Evolutionary conservation across 2,888 invertebrate species (phyloP).

Genomic region (Drosophila lacicola): DNA sequence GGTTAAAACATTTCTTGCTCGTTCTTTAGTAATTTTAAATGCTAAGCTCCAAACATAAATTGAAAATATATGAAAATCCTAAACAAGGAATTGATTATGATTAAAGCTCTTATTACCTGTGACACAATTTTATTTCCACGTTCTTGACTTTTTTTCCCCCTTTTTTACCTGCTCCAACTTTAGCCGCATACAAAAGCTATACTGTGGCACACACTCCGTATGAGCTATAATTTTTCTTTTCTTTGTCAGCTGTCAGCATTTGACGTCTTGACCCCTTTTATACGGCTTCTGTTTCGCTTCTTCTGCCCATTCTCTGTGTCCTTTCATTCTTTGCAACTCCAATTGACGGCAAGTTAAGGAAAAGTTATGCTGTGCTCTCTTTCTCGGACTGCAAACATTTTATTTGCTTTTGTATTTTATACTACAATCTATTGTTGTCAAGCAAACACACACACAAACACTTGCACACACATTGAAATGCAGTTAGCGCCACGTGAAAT

Average conservation of each 20-base stretch:
- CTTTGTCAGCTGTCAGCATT: constrained; percentile 26
- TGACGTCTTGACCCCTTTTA: constrained; percentile 37
- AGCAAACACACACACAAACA: constrained; percentile 8
- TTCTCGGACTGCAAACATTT: constrained; percentile 8
- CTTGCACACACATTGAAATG: constrained; percentile 15
- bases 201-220: constrained; percentile 24
- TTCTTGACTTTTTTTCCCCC: neutral
- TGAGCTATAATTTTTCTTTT: constrained; percentile 14
- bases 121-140: constrained; percentile 10
- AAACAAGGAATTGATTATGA: no score
- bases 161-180: neutral
- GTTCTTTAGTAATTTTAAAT: no score
- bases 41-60: no score
- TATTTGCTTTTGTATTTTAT: constrained; percentile 13
- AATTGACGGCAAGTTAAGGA: constrained; percentile 36
- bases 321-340: constrained; percentile 3
- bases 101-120: neutral
- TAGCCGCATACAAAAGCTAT: neutral
- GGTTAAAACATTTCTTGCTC: neutral
- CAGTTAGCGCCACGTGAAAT: constrained; percentile 39
- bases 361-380: constrained; percentile 4
- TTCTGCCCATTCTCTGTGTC: neutral
- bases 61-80: no score
- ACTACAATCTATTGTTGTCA: constrained; percentile 23
- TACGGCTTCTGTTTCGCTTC: constrained; percentile 5